Percentiles rank a stretch among this genome's conserved stretches.
Evolutionary conservation across 2,888 invertebrate species (phyloP).

Genomic region (Tipula helvola): DNA sequence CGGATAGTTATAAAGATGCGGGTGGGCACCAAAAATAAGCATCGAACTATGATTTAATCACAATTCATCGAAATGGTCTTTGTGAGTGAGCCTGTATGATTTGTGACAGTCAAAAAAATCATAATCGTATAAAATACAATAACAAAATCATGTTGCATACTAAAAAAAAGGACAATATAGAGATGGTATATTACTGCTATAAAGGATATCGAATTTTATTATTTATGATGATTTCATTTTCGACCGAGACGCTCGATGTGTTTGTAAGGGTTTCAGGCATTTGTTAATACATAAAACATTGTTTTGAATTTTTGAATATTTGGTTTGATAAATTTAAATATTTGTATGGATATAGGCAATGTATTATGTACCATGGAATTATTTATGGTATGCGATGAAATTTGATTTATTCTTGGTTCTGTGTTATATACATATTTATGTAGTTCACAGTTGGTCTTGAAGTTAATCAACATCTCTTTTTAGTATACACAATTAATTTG

Average conservation of each 20-base stretch:
- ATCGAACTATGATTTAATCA: background rate
- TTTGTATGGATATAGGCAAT: background rate
- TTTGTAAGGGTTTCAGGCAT: background rate
- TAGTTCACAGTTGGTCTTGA: background rate
- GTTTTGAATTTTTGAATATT: background rate
- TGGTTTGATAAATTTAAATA: background rate
- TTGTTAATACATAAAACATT: background rate
- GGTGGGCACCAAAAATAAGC: background rate
- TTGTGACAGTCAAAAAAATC: background rate
- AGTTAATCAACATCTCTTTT: background rate
- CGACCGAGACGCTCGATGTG: background rate
- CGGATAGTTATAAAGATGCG: background rate
- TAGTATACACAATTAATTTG: background rate
- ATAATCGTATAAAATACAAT: background rate
- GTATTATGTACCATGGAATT: background rate
- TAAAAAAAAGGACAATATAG: background rate
- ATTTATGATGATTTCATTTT: background rate
- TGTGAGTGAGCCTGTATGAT: background rate
- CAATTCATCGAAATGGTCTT: background rate
- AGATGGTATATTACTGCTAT: background rate
- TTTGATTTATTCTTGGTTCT: background rate
- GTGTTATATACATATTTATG: background rate
- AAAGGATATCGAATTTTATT: background rate
- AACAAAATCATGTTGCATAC: background rate
- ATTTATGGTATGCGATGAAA: background rate